Percentiles rank a stretch among this genome's conserved stretches.
These are phyloP conservation scores for Hypotaenidia philippensis DNA, from an alignment of 2,797 vertebrate genomes.

Conservation along the genomic window DNA sequence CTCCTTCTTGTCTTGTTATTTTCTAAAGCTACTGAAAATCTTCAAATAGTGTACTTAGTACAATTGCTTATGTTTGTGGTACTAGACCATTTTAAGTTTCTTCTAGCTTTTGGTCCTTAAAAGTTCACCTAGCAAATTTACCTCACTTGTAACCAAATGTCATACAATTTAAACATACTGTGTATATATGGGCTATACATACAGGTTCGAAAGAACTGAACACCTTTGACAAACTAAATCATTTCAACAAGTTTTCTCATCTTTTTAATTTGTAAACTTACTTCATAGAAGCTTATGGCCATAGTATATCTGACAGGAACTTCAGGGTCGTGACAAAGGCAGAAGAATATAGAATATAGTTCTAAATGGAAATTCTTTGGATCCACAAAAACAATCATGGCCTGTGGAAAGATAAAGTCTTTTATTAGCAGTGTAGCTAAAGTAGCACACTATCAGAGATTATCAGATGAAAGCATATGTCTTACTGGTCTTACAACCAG, in stretches of 20 bases:
- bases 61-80: neutral
- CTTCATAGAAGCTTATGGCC: conserved; percentile 93
- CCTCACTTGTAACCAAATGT: neutral
- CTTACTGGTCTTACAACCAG: neutral
- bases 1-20: neutral
- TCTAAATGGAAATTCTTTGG: conserved; percentile 91
- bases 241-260: neutral
- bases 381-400: conserved; percentile 93
- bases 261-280: conserved; percentile 74
- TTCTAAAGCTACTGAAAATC: neutral
- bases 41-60: neutral
- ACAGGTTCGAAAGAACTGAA: neutral
- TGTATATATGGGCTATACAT: neutral
- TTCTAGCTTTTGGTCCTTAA: neutral
- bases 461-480: neutral
- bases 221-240: neutral
- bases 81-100: neutral
- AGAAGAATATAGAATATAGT: conserved; percentile 91
- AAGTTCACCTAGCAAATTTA: neutral
- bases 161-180: neutral
- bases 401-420: conserved; percentile 76
- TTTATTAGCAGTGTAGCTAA: neutral
- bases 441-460: neutral
- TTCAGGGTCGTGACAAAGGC: conserved; percentile 93
- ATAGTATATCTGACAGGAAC: conserved; percentile 90